Evolutionary conservation across 2,888 invertebrate species (phyloP).

Genomic region (Lithophane ornitopus): DNA sequence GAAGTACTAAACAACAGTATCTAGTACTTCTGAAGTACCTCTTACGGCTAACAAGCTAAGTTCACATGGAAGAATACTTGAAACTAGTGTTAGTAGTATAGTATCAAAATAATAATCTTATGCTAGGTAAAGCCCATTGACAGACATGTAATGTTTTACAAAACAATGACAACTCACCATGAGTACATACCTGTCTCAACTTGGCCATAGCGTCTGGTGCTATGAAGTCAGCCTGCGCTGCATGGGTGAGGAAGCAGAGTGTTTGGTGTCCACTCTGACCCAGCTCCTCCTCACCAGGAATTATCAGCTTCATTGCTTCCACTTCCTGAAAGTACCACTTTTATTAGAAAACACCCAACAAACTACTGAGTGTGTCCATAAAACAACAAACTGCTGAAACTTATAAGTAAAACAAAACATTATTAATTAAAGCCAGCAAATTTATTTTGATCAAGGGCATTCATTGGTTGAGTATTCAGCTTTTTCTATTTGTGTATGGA

Average conservation of each 20-base stretch:
- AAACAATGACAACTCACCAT: neutral
- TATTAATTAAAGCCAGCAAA: neutral
- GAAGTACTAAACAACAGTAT: neutral
- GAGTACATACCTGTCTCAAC: conserved; percentile 93
- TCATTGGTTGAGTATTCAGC: neutral
- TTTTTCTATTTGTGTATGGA: neutral
- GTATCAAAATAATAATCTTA: neutral
- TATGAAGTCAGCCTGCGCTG: conserved; percentile 97
- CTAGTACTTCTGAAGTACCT: neutral
- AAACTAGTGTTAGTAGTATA: neutral
- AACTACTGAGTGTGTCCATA: too few relatives aligned
- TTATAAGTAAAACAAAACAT: neutral
- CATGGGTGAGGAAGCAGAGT: conserved; percentile 97
- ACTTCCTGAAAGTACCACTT: conserved; percentile 93
- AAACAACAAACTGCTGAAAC: neutral
- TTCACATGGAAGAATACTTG: neutral
- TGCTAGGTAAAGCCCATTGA: conserved; percentile 5
- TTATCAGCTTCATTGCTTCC: conserved; percentile 96
- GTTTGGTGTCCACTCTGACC: conserved; percentile 97
- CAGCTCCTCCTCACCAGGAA: conserved; percentile 97
- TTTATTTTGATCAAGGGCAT: neutral
- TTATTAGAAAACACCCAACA: neutral
- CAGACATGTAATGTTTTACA: neutral
- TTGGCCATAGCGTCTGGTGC: conserved; percentile 99
- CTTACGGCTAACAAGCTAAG: neutral